These are phyloP conservation scores for Paedocypris sp. DNA, from an alignment of 2,113 vertebrate species.

Conservation along the genomic window DNA sequence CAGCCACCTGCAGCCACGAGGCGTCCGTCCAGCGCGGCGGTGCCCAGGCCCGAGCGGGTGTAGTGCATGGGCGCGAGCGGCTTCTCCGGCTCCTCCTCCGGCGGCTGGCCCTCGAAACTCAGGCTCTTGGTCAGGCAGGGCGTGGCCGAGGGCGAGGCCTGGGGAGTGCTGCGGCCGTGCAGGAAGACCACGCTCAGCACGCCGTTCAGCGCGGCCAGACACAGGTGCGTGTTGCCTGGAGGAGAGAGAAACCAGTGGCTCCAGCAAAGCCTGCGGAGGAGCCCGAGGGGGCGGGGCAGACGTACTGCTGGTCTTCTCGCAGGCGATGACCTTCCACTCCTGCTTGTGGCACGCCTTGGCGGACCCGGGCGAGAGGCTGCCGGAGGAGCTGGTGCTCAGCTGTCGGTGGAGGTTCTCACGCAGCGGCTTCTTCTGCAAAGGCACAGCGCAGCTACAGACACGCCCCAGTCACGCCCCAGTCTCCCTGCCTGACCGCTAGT, in stretches of 20 bases:
- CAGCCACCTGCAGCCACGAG: constrained; percentile 84
- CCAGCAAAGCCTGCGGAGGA: neutral
- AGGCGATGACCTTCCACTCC: constrained; percentile 98
- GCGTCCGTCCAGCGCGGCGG: constrained; percentile 70
- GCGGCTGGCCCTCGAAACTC: constrained; percentile 83
- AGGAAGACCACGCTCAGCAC: constrained; percentile 91
- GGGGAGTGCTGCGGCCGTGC: constrained; percentile 88
- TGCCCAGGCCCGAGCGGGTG: constrained; percentile 86
- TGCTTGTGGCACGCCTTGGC: constrained; percentile 74
- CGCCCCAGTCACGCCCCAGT: too few relatives aligned
- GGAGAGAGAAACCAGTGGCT: neutral
- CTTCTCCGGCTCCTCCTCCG: constrained; percentile 70
- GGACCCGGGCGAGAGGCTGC: constrained; percentile 82
- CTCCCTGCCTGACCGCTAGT: too few relatives aligned
- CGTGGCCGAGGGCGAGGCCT: constrained; percentile 85
- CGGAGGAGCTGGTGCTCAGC: constrained; percentile 84
- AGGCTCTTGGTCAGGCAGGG: constrained; percentile 89
- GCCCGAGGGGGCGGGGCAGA: constrained; percentile 9
- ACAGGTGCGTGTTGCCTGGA: constrained; percentile 86
- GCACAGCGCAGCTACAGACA: constrained; percentile 89
- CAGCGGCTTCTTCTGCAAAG: constrained; percentile 93
- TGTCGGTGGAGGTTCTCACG: constrained; percentile 92
- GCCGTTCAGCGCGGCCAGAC: constrained; percentile 89
- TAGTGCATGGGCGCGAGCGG: constrained; percentile 92
- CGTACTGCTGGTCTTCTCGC: constrained; percentile 96